Evolutionary conservation across 2,113 vertebrate species (phyloP).

Genomic region (Camelus bactrianus): DNA sequence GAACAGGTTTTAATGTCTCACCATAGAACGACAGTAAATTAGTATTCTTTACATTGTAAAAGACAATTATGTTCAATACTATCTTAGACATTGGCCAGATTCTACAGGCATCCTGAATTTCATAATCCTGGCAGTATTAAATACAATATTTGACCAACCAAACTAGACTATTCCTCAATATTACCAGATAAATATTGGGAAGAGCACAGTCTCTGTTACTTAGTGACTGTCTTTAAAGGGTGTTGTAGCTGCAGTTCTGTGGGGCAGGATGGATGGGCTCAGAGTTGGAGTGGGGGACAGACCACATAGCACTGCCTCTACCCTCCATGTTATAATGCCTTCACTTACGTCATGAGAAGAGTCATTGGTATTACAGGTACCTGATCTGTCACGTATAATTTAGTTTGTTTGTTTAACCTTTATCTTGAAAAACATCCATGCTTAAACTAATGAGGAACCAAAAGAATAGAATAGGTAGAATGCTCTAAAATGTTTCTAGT

Average conservation of each 20-base stretch:
- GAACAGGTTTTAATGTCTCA: not conserved
- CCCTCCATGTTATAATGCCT: not conserved
- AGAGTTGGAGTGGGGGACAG: not conserved
- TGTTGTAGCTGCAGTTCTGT: not conserved
- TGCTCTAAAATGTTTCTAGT: not conserved
- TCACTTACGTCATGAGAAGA: not conserved
- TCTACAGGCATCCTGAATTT: not conserved
- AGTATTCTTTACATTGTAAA: not conserved
- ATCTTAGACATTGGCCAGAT: not conserved
- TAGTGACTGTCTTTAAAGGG: not conserved
- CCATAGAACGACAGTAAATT: not conserved
- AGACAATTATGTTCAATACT: not conserved
- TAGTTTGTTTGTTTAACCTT: not conserved
- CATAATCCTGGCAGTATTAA: not conserved
- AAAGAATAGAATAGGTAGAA: not conserved
- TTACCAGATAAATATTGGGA: not conserved
- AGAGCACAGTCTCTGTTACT: not conserved
- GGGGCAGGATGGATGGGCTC: not conserved
- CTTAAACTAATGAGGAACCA: not conserved
- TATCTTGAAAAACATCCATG: not conserved
- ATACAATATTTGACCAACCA: not conserved
- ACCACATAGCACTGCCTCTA: too few relatives aligned
- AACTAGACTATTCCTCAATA: not conserved
- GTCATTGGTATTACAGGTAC: not conserved
- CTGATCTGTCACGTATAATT: not conserved